phyloP scores from a whole-genome alignment of 1,140 invertebrate genomes.

The Drosophila ohnishii region DNA sequence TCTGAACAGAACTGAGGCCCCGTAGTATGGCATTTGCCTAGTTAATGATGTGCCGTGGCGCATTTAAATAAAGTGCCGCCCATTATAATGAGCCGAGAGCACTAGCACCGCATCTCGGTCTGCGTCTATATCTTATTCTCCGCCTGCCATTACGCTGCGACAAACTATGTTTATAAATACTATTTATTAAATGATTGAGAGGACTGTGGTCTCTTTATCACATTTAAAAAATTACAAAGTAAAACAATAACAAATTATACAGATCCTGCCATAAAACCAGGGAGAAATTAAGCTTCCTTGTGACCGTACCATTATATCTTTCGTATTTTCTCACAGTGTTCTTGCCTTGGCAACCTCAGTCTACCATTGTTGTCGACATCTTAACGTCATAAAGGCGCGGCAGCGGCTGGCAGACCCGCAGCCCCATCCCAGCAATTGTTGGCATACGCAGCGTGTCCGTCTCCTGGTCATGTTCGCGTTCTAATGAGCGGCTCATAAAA shows the following conservation, averaged over 20 bases:
- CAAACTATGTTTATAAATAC: not conserved
- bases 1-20: conserved; percentile 5
- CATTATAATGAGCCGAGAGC: conserved; percentile 73
- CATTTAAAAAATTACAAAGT: not conserved
- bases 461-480: conserved; percentile 43
- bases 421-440: conserved; percentile 7
- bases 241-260: not conserved
- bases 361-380: conserved; percentile 34
- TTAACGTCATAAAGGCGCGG: conserved; percentile 71
- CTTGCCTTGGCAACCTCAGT: conserved; percentile 19
- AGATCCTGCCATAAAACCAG: no score
- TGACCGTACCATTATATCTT: not conserved
- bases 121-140: conserved; percentile 15
- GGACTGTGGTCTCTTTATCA: not conserved
- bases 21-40: conserved; percentile 62
- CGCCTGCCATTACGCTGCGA: conserved; percentile 20
- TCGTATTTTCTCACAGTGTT: conserved; percentile 44
- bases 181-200: conserved; percentile 3
- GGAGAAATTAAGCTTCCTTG: not conserved
- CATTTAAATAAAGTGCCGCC: conserved; percentile 80
- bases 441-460: conserved; percentile 26
- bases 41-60: conserved; percentile 79
- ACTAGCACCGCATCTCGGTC: conserved; percentile 36
- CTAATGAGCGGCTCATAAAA: conserved; percentile 75
- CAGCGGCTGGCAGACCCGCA: conserved; percentile 2